phyloP scores from a whole-genome alignment of 2,797 vertebrate species.

The Pampus argenteus region DNA sequence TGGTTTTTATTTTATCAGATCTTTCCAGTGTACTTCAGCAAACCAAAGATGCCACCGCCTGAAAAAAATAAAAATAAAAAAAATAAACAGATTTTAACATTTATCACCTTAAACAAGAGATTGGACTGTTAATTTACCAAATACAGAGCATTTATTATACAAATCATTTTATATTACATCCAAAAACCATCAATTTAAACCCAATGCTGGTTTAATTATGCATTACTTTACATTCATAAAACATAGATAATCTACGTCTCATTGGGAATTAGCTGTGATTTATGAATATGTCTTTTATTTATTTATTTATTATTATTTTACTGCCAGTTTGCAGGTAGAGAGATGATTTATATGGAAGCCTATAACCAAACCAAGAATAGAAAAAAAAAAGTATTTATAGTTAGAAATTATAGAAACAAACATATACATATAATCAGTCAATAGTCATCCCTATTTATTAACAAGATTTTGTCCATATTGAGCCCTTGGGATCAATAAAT shows the following conservation, averaged over 20 bases:
- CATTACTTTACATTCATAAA: too few relatives aligned
- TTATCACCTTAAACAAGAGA: background rate
- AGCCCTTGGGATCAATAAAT: background rate
- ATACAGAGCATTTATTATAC: too few relatives aligned
- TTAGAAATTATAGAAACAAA: background rate
- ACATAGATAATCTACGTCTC: background rate
- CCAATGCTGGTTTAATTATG: too few relatives aligned
- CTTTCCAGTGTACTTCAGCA: slow-evolving; percentile 70
- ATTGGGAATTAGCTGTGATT: too few relatives aligned
- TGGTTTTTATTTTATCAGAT: slow-evolving; percentile 39
- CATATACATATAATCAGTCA: background rate
- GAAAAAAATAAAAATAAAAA: too few relatives aligned
- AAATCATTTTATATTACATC: too few relatives aligned
- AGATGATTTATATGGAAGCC: background rate
- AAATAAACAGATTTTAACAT: too few relatives aligned
- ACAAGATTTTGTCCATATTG: too few relatives aligned
- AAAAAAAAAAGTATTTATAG: background rate
- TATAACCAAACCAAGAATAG: background rate
- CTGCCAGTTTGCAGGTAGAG: background rate
- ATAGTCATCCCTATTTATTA: too few relatives aligned
- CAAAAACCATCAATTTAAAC: too few relatives aligned
- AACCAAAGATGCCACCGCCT: slow-evolving; percentile 80
- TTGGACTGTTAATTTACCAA: background rate
- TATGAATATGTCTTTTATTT: too few relatives aligned
- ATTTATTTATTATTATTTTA: too few relatives aligned